These are phyloP conservation scores for Crambe crambe DNA, from an alignment of 37 sponge, comb jelly and placozoan species.

Conservation along the genomic window DNA sequence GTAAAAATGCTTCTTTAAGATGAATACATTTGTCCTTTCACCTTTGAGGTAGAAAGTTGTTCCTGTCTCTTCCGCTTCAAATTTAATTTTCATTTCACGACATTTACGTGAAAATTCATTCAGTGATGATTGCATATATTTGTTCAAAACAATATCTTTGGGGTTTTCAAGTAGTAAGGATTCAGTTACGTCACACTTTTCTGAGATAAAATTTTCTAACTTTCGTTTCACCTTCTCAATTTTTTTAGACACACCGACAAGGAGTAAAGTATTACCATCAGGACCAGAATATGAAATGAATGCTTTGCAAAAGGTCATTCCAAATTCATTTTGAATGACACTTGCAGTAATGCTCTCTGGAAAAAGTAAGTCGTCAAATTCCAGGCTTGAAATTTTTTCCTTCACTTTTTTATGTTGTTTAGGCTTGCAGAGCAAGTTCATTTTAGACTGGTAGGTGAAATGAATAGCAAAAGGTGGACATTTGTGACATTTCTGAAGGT, in stretches of 20 bases:
- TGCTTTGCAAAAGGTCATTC: background rate
- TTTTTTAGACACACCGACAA: background rate
- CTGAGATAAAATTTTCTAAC: background rate
- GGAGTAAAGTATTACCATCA: background rate
- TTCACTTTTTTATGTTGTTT: no score
- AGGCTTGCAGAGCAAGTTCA: background rate
- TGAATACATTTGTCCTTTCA: background rate
- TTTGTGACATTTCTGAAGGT: background rate
- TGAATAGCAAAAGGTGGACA: background rate
- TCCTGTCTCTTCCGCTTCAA: background rate
- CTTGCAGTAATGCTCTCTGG: background rate
- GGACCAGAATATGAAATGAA: background rate
- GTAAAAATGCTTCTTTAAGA: background rate
- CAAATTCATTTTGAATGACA: no score
- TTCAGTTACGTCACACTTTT: background rate
- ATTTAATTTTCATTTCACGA: background rate
- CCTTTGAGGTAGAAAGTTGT: background rate
- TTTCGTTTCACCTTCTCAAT: background rate
- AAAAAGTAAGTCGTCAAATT: no score
- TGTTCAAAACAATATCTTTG: background rate
- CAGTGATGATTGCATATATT: background rate
- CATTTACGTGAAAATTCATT: background rate
- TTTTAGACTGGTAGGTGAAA: background rate
- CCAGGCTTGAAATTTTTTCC: background rate
- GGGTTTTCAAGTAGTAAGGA: background rate